Base-by-base conservation (phyloP, 2,797 vertebrate genomes). In the Odontamblyopus rebecca region DNA sequence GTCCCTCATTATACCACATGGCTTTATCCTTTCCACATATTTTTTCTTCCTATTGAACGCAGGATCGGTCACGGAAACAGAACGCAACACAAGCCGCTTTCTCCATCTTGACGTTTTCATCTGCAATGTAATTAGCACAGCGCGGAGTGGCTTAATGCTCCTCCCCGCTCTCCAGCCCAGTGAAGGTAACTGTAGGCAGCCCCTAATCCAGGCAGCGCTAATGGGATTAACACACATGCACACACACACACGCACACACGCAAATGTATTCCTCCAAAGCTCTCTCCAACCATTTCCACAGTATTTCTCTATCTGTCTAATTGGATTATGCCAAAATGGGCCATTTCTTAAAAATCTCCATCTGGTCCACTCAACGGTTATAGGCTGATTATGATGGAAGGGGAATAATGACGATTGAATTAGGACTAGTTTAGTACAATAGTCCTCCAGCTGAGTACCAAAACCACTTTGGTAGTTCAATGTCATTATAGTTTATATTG, bases 121-220 rank as follows among this genome's bases (percentile, higher is more conserved):
- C 88, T 83, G 85, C 79, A 88, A 89, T 90, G 88, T 92, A 94
- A 95, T 94, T 93, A 93, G 92, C 77, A n/a, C 84, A 73, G 74
- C 82, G 79, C 89, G 85, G 83, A 91, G 88, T 79, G 76, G 91
- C 84, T 93, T 93, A 88, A 86, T 64, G 67, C 86, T 78, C 73
- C 62, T 71, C 84, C 83, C 82, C 62, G 71, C 82, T 83, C 83
- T 80, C 81, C 80, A 85, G 86, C 78, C 73, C 66, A 77, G 85
- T 77, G 82, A 89, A 91, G 90, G 90, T 88, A 91, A 89, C 86
- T 85, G 77, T 74, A 88, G 83, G 81, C 79, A 82, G 86, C 74
- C 79, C 82, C 85, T 91, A 92, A 93, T 93, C 93, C 90, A 86
- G 78, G 71, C 54, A 83, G 89, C 77, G 87, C 88, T 92, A 94